These are phyloP conservation scores for Proctacanthus coquilletti DNA, from an alignment of 1,140 invertebrate genomes.

Conservation along the genomic window DNA sequence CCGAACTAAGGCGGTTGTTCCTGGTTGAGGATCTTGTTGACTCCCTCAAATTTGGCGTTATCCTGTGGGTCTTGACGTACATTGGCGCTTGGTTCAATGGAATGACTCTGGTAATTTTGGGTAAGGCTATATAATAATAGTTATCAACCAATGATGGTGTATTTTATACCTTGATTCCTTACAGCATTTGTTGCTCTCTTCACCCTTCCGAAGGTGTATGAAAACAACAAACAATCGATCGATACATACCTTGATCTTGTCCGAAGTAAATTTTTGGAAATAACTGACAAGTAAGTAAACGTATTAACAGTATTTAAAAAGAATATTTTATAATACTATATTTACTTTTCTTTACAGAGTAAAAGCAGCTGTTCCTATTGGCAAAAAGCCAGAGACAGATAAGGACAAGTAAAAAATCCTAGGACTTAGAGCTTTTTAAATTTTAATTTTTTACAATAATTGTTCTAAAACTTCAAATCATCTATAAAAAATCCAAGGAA, in stretches of 20 bases:
- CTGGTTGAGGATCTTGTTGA: slow-evolving; percentile 93
- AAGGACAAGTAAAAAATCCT: slow-evolving; percentile 62
- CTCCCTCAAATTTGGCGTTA: slow-evolving; percentile 83
- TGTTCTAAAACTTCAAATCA: slow-evolving; percentile 1
- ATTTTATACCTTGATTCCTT: slow-evolving; percentile 27
- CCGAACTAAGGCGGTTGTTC: slow-evolving; percentile 80
- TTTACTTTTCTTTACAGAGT: slow-evolving; percentile 48
- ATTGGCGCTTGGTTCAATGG: slow-evolving; percentile 96
- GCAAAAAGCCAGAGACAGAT: slow-evolving; percentile 62
- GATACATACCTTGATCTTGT: slow-evolving; percentile 84
- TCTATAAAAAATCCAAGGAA: neutral
- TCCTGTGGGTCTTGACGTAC: slow-evolving; percentile 91
- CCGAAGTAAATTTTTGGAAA: slow-evolving; percentile 73
- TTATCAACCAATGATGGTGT: no score
- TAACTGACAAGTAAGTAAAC: slow-evolving; percentile 64
- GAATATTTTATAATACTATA: slow-evolving; percentile 3
- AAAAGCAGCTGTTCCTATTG: slow-evolving; percentile 77
- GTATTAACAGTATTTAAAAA: slow-evolving; percentile 5
- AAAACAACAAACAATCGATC: slow-evolving; percentile 93
- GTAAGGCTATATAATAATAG: slow-evolving; percentile 40
- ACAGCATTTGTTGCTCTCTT: slow-evolving; percentile 83
- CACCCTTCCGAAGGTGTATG: slow-evolving; percentile 92
- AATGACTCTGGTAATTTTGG: slow-evolving; percentile 87
- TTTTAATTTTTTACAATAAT: neutral
- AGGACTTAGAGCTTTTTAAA: no score